Percentiles rank a stretch among this genome's conserved stretches.
Conservation (phyloP, 53 echinoderm and acorn worm genomes). For the Holothuria leucospilota region DNA sequence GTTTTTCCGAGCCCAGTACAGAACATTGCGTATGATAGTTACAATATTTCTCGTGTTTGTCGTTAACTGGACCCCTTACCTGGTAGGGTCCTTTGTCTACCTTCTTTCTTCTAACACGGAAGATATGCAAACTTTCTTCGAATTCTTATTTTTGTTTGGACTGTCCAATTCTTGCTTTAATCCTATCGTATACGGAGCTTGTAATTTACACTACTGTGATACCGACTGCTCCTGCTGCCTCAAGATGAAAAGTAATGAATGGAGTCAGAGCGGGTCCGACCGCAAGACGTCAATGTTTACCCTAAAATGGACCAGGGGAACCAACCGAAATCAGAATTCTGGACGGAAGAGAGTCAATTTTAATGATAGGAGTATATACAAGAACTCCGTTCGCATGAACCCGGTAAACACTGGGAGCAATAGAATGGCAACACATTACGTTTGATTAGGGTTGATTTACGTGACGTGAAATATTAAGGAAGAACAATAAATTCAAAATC, state of each 20-base stretch:
- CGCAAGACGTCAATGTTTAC: constrained; percentile 84
- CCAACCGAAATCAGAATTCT: constrained; percentile 23
- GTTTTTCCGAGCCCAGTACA: constrained; percentile 90
- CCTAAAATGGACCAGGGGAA: constrained; percentile 62
- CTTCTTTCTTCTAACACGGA: constrained; percentile 22
- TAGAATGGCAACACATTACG: constrained; percentile 24
- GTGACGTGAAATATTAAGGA: no score
- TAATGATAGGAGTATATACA: constrained; percentile 34
- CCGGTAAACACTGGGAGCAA: constrained; percentile 32
- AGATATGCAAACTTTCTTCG: constrained; percentile 52
- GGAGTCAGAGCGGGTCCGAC: constrained; percentile 61
- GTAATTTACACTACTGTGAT: constrained; percentile 84
- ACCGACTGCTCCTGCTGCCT: constrained; percentile 70
- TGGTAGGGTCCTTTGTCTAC: constrained; percentile 68
- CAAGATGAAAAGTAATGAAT: constrained; percentile 36
- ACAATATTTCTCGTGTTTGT: constrained; percentile 89
- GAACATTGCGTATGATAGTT: constrained; percentile 92
- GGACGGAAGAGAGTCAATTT: constrained; percentile 36
- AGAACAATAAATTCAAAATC: no score
- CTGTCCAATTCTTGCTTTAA: constrained; percentile 96
- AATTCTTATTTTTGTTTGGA: constrained; percentile 75
- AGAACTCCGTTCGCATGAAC: constrained; percentile 22
- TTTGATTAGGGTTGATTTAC: not conserved
- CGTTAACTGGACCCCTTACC: constrained; percentile 93
- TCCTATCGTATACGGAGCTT: constrained; percentile 89